Evolutionary conservation across 2,113 vertebrate species (phyloP).

Genomic region (Crotalus tigris): DNA sequence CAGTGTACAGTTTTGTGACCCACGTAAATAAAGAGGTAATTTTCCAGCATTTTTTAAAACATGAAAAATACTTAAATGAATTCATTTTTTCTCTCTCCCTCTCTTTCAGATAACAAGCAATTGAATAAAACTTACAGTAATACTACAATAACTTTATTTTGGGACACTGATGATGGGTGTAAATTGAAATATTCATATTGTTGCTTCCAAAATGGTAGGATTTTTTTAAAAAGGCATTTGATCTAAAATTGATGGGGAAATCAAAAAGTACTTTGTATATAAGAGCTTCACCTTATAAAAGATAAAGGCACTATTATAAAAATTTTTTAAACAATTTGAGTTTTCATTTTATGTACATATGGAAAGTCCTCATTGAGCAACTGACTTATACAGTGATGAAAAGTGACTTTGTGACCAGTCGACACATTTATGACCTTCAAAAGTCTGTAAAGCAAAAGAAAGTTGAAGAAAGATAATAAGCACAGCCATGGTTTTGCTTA

Average conservation of each 20-base stretch:
- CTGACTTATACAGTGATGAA: background rate
- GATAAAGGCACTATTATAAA: background rate
- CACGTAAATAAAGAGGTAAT: background rate
- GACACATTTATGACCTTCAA: background rate
- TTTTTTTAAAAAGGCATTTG: background rate
- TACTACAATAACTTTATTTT: background rate
- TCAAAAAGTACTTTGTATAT: background rate
- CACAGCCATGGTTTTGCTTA: background rate
- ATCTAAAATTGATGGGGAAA: background rate
- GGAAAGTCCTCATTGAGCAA: background rate
- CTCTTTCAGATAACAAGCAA: background rate
- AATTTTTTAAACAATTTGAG: background rate
- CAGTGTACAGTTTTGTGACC: background rate
- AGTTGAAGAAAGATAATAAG: background rate
- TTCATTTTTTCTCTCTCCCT: background rate
- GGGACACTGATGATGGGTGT: background rate
- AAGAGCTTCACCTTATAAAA: background rate
- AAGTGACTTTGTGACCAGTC: background rate
- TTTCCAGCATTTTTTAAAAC: background rate
- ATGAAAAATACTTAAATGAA: background rate
- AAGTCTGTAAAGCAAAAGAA: background rate
- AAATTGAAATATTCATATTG: background rate
- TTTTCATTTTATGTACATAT: background rate
- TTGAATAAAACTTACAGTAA: rapidly evolving
- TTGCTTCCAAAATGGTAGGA: background rate